Evolutionary conservation across 2,113 vertebrate genomes (phyloP).

Genomic region (Mustelus asterias): DNA sequence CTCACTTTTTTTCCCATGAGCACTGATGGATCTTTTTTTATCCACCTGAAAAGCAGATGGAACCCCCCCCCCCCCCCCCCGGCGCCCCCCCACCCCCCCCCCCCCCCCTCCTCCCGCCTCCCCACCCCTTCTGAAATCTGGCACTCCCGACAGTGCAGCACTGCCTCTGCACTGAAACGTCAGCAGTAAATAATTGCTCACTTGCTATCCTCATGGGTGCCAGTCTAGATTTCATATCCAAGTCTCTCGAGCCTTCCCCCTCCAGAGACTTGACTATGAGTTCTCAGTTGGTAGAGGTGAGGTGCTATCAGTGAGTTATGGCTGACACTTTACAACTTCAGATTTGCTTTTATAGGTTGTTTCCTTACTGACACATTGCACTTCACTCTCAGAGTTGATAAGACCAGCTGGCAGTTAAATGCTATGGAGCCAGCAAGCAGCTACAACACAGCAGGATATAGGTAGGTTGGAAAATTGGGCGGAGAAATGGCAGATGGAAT

Average conservation of each 20-base stretch:
- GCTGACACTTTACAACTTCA: not conserved
- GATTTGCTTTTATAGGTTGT: not conserved
- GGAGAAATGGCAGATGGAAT: too few species aligned
- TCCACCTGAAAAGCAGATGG: not conserved
- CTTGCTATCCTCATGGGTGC: not conserved
- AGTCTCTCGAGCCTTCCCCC: not conserved
- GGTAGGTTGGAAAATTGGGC: too few species aligned
- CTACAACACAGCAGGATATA: not conserved
- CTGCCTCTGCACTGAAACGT: too few species aligned
- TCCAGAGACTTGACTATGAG: too few species aligned
- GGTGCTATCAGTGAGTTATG: not conserved
- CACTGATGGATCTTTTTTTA: too few species aligned
- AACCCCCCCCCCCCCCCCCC: too few species aligned
- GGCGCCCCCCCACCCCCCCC: too few species aligned
- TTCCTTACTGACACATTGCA: not conserved
- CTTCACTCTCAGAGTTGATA: not conserved
- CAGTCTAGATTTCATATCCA: not conserved
- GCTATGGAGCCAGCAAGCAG: not conserved
- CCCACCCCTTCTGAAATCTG: not conserved
- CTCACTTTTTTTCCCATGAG: not conserved
- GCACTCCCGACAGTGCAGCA: too few species aligned
- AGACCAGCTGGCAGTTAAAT: not conserved
- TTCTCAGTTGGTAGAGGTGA: too few species aligned
- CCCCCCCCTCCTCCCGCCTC: too few species aligned
- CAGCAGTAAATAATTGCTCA: not conserved